Percentiles rank a stretch among this genome's conserved stretches.
Evolutionary conservation across 2,113 vertebrate genomes (phyloP).

Genomic region (Gopherus flavomarginatus): DNA sequence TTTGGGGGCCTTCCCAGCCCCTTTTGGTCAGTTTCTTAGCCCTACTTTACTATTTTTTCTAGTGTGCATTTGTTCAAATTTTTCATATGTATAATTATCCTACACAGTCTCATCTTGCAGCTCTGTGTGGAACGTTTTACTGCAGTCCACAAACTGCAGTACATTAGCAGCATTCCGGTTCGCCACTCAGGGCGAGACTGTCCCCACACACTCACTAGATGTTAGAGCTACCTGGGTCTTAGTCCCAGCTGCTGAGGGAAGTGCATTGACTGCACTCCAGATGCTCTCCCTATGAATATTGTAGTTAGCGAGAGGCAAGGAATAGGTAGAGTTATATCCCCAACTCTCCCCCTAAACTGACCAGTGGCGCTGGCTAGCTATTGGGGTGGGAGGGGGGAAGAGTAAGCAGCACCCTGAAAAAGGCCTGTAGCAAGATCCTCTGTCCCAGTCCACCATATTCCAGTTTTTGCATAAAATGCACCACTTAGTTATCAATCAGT

Average conservation of each 20-base stretch:
- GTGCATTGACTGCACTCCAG: not conserved
- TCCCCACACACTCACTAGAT: not conserved
- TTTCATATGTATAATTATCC: not conserved
- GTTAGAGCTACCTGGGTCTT: not conserved
- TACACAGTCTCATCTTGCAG: not conserved
- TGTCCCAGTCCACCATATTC: not conserved
- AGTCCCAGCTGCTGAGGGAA: not conserved
- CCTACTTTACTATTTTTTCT: not conserved
- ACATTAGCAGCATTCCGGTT: not conserved
- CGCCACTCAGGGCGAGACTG: not conserved
- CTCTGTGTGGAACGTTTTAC: not conserved
- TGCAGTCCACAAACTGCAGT: not conserved
- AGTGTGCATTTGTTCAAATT: not conserved
- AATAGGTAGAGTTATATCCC: not conserved
- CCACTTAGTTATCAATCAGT: not conserved
- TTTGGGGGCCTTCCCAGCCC: not conserved
- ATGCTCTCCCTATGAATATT: not conserved
- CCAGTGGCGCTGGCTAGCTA: not conserved
- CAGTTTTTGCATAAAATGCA: not conserved
- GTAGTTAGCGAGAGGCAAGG: not conserved
- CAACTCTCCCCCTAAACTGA: not conserved
- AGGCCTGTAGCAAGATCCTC: not conserved
- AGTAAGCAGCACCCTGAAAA: not conserved
- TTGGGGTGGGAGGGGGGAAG: too few relatives aligned
- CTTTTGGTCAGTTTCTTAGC: not conserved